Evolutionary conservation across 2,888 invertebrate species (phyloP).

Genomic region (Abrostola triplasia): DNA sequence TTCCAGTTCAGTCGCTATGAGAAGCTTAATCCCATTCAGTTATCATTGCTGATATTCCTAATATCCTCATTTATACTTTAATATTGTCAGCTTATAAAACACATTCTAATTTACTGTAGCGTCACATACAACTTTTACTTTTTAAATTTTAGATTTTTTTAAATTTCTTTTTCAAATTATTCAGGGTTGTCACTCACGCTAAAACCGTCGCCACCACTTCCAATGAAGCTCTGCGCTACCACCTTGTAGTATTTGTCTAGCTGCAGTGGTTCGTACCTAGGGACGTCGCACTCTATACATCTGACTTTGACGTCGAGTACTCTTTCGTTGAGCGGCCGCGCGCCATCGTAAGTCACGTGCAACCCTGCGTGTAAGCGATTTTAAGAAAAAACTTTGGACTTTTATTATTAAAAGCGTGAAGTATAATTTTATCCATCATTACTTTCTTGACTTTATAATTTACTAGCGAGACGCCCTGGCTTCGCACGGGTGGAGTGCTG

Average conservation of each 20-base stretch:
- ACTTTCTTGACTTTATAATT: too few species aligned
- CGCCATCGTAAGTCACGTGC: constrained; percentile 88
- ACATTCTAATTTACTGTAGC: too few species aligned
- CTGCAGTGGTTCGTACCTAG: constrained; percentile 89
- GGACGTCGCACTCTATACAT: constrained; percentile 90
- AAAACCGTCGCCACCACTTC: constrained; percentile 91
- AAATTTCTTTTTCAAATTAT: neutral
- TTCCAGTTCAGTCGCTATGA: too few species aligned
- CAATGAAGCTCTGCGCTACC: constrained; percentile 88
- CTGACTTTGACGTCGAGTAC: constrained; percentile 87
- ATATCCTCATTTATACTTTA: too few species aligned
- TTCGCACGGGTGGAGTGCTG: too few species aligned
- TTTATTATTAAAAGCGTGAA: neutral
- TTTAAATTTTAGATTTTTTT: too few species aligned
- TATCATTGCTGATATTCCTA: too few species aligned
- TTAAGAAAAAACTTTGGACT: neutral
- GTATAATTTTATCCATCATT: too few species aligned
- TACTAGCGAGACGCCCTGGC: too few species aligned
- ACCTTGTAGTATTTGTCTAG: constrained; percentile 89
- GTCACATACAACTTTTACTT: too few species aligned
- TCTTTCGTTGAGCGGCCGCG: constrained; percentile 86
- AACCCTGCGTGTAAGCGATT: constrained; percentile 64
- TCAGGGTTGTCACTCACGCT: constrained; percentile 71
- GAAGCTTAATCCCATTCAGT: too few species aligned
- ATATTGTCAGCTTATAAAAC: too few species aligned